phyloP scores from a whole-genome alignment of 2,797 vertebrate species.

The Sebastes baramenuke region DNA sequence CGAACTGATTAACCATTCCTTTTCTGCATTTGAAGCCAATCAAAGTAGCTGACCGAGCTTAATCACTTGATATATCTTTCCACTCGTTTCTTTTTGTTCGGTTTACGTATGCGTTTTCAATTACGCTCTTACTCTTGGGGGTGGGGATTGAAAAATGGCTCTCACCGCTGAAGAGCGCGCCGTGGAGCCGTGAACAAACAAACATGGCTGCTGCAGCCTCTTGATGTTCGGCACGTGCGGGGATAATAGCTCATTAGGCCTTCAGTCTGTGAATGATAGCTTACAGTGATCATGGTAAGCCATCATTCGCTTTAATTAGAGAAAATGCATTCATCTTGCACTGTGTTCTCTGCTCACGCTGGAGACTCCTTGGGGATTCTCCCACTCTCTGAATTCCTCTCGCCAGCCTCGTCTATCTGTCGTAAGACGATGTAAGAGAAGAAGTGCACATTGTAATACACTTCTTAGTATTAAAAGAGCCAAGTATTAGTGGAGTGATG shows the following conservation, averaged over 20 bases:
- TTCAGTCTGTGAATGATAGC: constrained; percentile 49
- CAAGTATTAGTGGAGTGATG: constrained; percentile 30
- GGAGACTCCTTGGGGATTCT: constrained; percentile 67
- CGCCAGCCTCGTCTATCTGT: constrained; percentile 59
- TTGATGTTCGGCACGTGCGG: constrained; percentile 37
- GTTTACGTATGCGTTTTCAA: constrained; percentile 43
- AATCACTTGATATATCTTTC: constrained; percentile 39
- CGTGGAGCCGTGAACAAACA: constrained; percentile 33
- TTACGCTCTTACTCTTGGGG: neutral
- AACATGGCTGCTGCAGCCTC: constrained; percentile 13
- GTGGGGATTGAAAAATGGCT: neutral
- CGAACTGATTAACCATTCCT: constrained; percentile 70
- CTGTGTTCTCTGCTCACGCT: constrained; percentile 58
- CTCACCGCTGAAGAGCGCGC: neutral
- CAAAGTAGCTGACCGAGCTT: constrained; percentile 36
- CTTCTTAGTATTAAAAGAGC: constrained; percentile 42
- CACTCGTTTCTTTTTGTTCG: neutral
- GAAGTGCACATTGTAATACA: constrained; percentile 64
- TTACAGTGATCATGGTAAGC: constrained; percentile 52
- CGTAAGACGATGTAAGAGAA: constrained; percentile 77
- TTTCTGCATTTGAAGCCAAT: constrained; percentile 66
- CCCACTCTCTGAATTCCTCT: constrained; percentile 63
- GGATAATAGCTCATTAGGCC: constrained; percentile 65
- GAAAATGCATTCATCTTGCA: constrained; percentile 67
- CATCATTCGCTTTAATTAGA: constrained; percentile 74